phyloP scores from a whole-genome alignment of 92 coral and sea anemone genomes.

The Siderastrea siderea region DNA sequence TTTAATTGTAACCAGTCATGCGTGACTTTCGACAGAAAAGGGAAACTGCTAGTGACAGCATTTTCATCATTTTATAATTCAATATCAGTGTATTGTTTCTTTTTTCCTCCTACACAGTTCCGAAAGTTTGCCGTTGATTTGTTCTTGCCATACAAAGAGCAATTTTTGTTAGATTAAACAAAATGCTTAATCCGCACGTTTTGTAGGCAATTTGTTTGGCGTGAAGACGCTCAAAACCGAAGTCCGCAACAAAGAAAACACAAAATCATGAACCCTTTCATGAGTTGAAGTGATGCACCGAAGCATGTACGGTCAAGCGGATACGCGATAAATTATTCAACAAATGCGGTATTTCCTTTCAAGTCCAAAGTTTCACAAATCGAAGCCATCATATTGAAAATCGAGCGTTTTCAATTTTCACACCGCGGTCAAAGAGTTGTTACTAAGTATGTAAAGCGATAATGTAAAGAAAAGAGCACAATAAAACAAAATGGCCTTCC shows the following conservation, averaged over 20 bases:
- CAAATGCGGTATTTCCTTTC: slow-evolving; percentile 40
- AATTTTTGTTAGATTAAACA: background rate
- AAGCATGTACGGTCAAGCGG: slow-evolving; percentile 17
- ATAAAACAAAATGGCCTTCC: slow-evolving; percentile 37
- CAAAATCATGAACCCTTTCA: slow-evolving; percentile 1
- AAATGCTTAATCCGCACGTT: background rate
- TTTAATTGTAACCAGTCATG: slow-evolving; percentile 14
- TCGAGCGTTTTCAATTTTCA: background rate
- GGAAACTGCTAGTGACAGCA: background rate
- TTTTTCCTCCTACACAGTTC: background rate
- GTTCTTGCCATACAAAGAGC: background rate
- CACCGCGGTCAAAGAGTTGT: no score
- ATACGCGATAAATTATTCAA: slow-evolving; percentile 33
- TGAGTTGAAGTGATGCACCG: background rate
- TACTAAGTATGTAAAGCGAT: no score
- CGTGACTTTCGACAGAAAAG: slow-evolving; percentile 7
- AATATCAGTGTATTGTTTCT: background rate
- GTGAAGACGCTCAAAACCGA: background rate
- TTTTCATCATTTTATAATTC: background rate
- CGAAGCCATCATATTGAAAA: background rate
- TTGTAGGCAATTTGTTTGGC: background rate
- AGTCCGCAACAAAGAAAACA: background rate
- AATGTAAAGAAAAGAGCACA: slow-evolving; percentile 7
- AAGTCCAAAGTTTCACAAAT: background rate
- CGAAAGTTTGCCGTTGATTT: background rate